Evolutionary conservation across 37 sponge, comb jelly and placozoan genomes (phyloP), one percentile per base, ranked within the genome.

Genomic region (Ephydatia muelleri): DNA sequence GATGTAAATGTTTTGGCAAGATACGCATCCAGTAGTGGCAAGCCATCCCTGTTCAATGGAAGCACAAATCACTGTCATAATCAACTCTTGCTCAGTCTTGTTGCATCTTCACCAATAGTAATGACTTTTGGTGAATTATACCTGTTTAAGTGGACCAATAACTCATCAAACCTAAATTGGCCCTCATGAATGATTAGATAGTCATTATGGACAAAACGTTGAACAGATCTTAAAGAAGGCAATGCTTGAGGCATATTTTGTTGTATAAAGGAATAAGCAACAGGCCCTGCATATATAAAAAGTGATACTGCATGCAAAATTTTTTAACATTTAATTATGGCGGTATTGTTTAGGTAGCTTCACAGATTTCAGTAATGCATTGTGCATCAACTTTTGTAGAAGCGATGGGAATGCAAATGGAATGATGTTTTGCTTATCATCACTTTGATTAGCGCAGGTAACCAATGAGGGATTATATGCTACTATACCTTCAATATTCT

Each of bases 41-140:
- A 25, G 8, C 88, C 88, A 19, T 77, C 39, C 28, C 75, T 65
- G 33, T 78, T 38, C 21, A 22, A 70, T 19, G 89, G 84, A 14
- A 83, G 75, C 35, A 88, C 84, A 65, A 88, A 88, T 88, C 84
- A 88, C 47, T 73, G 74, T 88, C 89, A 73, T 79, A 88, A 2
- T 88, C 84, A 38, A 88, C 82, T 76, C 82, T 35, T 21, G 88
- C 12, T 82, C 1, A 88, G 72, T 26, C 82, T 30, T 31, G 83
- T 82, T 38, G 88, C 88, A 82, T 88, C 88, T 77, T 88, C 86
- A 39, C 84, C 89, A 49, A 89, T 40, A 34, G 90, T 37, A 48
- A 89, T 37, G 12, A 84, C 26, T 43, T 39, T 73, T 26, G 89
- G 38, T 73, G 84, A 74, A 57, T 83, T 73, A 65, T 88, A 65